Conservation (phyloP, 2,888 invertebrate species). For the Panopea generosa region DNA sequence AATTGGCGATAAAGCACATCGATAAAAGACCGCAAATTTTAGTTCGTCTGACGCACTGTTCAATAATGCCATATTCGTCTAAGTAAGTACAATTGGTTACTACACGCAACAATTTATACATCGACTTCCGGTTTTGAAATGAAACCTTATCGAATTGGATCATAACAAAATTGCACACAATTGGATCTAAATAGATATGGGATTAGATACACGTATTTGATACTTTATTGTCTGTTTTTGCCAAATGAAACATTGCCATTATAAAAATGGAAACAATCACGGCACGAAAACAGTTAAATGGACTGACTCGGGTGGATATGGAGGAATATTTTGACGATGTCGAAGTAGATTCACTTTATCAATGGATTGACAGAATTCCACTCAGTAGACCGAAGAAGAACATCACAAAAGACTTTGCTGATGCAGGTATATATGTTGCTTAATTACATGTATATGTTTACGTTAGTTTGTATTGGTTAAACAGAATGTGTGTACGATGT, state of each 20-base stretch:
- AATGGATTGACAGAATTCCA: constrained; percentile 85
- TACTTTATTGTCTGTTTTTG: not conserved
- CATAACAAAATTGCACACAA: not conserved
- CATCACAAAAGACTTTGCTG: constrained; percentile 85
- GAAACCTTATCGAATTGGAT: not conserved
- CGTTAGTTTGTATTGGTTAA: not conserved
- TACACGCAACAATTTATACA: constrained; percentile 55
- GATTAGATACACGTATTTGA: constrained; percentile 2
- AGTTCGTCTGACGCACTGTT: constrained; percentile 34
- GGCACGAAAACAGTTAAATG: constrained; percentile 56
- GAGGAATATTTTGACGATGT: constrained; percentile 83
- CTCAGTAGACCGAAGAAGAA: constrained; percentile 84
- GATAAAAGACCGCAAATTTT: not conserved
- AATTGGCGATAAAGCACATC: too few relatives aligned
- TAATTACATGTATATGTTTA: not conserved
- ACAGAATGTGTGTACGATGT: too few relatives aligned
- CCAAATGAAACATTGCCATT: constrained; percentile 11
- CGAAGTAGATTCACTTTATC: constrained; percentile 83
- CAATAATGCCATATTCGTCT: not conserved
- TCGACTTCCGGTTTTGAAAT: constrained; percentile 49
- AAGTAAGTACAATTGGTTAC: constrained; percentile 57
- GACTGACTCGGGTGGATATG: constrained; percentile 71
- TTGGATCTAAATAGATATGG: constrained; percentile 11
- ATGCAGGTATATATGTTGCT: constrained; percentile 81
- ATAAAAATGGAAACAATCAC: constrained; percentile 61